Evolutionary conservation across 2,888 invertebrate genomes (phyloP).

Genomic region (Amphipyra tragopoginis): DNA sequence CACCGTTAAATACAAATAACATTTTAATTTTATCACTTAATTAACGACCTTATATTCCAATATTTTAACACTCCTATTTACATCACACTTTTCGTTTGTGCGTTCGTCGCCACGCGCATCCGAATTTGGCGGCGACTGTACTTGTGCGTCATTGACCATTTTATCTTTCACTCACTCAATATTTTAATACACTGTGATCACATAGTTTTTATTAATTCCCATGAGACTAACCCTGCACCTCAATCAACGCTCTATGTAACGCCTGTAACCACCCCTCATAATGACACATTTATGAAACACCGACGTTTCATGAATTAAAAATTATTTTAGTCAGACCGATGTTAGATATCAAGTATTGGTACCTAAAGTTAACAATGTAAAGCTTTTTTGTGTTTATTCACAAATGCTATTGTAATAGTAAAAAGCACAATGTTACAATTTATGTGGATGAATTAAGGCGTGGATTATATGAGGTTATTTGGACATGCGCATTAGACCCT

Average conservation of each 20-base stretch:
- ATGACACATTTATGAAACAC: slow-evolving; percentile 42
- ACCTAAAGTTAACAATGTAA: slow-evolving; percentile 49
- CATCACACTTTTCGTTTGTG: slow-evolving; percentile 77
- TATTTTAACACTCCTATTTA: slow-evolving; percentile 74
- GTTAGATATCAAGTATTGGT: slow-evolving; percentile 29
- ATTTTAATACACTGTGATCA: slow-evolving; percentile 72
- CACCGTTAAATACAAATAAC: slow-evolving; percentile 13
- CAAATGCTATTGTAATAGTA: slow-evolving; percentile 63
- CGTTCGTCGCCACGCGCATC: slow-evolving; percentile 74
- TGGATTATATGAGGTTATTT: slow-evolving; percentile 87
- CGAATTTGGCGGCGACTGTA: slow-evolving; percentile 81
- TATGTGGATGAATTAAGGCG: slow-evolving; percentile 80
- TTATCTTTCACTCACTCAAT: slow-evolving; percentile 74
- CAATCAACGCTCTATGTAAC: slow-evolving; percentile 42
- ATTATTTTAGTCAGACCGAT: slow-evolving; percentile 34
- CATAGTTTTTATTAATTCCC: slow-evolving; percentile 64
- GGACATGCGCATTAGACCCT: slow-evolving; percentile 81
- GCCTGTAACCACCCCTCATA: slow-evolving; percentile 38
- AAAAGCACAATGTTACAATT: slow-evolving; percentile 71
- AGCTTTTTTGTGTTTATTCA: slow-evolving; percentile 64
- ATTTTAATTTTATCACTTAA: slow-evolving; percentile 28
- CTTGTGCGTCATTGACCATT: slow-evolving; percentile 88
- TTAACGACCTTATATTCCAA: slow-evolving; percentile 81
- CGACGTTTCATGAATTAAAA: slow-evolving; percentile 49
- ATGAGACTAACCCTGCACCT: slow-evolving; percentile 38